These are phyloP conservation scores for Microtus ochrogaster DNA, from an alignment of 2,113 vertebrate species.

Conservation along the genomic window DNA sequence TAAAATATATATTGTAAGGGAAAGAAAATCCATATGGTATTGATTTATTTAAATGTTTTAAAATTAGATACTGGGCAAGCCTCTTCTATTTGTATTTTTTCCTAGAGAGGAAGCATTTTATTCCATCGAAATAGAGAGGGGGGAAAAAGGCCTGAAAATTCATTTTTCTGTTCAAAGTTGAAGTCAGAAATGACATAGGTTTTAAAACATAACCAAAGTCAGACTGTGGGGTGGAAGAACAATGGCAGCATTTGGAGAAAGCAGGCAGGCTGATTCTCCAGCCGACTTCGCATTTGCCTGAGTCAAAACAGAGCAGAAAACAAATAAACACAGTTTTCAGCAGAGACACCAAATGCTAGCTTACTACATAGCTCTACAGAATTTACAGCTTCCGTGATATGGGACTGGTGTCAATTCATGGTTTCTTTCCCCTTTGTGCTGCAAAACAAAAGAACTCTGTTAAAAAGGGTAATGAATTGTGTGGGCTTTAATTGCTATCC, in stretches of 20 bases:
- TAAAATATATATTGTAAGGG: conserved; percentile 74
- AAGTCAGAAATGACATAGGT: conserved; percentile 65
- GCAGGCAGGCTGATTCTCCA: conserved; percentile 60
- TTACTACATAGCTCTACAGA: conserved; percentile 52
- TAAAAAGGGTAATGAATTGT: conserved; percentile 75
- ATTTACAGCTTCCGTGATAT: conserved; percentile 59
- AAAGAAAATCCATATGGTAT: conserved; percentile 78
- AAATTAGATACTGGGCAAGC: conserved; percentile 73
- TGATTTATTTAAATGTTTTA: conserved; percentile 80
- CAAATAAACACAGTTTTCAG: conserved; percentile 55
- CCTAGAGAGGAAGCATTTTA: conserved; percentile 55
- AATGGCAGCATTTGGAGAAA: conserved; percentile 41
- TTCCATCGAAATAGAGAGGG: conserved; percentile 49
- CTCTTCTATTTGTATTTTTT: conserved; percentile 76
- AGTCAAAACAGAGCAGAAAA: conserved; percentile 75
- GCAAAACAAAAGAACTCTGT: conserved; percentile 70
- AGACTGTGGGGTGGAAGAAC: conserved; percentile 56
- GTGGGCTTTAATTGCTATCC: conserved; percentile 78
- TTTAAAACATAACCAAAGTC: conserved; percentile 69
- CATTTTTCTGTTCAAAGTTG: conserved; percentile 52
- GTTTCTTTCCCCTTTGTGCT: conserved; percentile 62
- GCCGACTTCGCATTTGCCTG: conserved; percentile 9
- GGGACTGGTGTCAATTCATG: conserved; percentile 53
- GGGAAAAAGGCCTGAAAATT: conserved; percentile 7
- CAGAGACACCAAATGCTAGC: conserved; percentile 23